Evolutionary conservation across 2,797 vertebrate species (phyloP).

Genomic region (Varecia variegata): DNA sequence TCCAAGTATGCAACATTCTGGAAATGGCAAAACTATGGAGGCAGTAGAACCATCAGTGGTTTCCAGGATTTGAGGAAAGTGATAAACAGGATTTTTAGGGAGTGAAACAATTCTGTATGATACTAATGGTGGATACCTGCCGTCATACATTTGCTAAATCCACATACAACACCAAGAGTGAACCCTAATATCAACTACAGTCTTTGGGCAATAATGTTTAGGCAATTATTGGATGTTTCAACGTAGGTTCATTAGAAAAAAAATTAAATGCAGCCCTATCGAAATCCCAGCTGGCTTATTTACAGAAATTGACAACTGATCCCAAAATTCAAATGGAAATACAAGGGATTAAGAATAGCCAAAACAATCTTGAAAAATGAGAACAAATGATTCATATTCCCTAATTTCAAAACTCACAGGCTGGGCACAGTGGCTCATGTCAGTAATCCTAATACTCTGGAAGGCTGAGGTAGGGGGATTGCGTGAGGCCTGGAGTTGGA

Average conservation of each 20-base stretch:
- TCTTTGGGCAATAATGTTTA: not conserved
- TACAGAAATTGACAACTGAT: not conserved
- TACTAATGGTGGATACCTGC: not conserved
- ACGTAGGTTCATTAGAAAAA: not conserved
- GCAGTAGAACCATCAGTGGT: not conserved
- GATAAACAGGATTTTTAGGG: not conserved
- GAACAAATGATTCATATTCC: not conserved
- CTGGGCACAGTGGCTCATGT: not conserved
- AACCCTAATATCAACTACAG: not conserved
- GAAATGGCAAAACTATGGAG: not conserved
- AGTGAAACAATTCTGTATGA: not conserved
- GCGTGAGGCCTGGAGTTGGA: not conserved
- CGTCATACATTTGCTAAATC: not conserved
- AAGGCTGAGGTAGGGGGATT: not conserved
- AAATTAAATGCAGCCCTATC: not conserved
- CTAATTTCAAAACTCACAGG: not conserved
- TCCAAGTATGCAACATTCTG: not conserved
- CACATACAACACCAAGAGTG: not conserved
- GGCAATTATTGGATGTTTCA: not conserved
- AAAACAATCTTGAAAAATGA: constrained; percentile 21
- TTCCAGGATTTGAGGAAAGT: not conserved
- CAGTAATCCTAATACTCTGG: not conserved
- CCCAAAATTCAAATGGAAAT: not conserved
- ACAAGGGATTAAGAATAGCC: not conserved
- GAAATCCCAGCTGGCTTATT: not conserved